Conservation (phyloP, 2,888 invertebrate genomes). For the Automeris io region DNA sequence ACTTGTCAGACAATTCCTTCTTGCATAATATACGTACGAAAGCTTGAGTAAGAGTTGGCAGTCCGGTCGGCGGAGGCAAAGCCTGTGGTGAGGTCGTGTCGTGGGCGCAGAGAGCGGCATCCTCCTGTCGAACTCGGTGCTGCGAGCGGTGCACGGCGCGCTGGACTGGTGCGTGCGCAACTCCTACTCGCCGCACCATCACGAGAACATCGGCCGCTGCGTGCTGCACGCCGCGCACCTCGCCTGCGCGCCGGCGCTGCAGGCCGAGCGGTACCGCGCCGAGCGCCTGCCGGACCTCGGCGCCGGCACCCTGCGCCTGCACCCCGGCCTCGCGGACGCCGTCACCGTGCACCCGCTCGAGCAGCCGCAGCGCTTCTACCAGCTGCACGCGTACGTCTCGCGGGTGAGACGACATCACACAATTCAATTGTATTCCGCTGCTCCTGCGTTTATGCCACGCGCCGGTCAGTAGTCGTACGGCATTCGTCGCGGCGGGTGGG, state of each 20-base stretch:
- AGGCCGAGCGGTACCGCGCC: constrained; percentile 42
- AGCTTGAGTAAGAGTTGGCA: too few species aligned
- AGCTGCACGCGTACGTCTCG: constrained; percentile 84
- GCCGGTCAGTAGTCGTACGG: not conserved
- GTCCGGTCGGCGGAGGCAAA: too few species aligned
- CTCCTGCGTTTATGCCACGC: not conserved
- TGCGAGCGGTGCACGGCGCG: constrained; percentile 85
- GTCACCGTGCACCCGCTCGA: constrained; percentile 81
- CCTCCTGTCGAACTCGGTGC: constrained; percentile 90
- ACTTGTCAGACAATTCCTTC: too few species aligned
- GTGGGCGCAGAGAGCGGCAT: constrained; percentile 85
- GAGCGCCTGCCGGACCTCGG: constrained; percentile 8
- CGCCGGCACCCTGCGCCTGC: constrained; percentile 30
- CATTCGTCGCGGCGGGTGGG: not conserved
- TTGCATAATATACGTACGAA: too few species aligned
- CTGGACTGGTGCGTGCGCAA: constrained; percentile 94
- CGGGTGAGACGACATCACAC: constrained; percentile 69
- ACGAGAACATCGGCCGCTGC: constrained; percentile 93
- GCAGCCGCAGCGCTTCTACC: constrained; percentile 79
- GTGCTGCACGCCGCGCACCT: constrained; percentile 82
- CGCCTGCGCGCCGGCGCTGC: constrained; percentile 76
- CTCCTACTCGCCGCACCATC: constrained; percentile 87
- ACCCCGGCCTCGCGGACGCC: constrained; percentile 61
- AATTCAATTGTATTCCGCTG: too few species aligned
- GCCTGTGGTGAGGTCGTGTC: not conserved